phyloP scores from a whole-genome alignment of 2,797 vertebrate species.

The Pitangus sulphuratus region DNA sequence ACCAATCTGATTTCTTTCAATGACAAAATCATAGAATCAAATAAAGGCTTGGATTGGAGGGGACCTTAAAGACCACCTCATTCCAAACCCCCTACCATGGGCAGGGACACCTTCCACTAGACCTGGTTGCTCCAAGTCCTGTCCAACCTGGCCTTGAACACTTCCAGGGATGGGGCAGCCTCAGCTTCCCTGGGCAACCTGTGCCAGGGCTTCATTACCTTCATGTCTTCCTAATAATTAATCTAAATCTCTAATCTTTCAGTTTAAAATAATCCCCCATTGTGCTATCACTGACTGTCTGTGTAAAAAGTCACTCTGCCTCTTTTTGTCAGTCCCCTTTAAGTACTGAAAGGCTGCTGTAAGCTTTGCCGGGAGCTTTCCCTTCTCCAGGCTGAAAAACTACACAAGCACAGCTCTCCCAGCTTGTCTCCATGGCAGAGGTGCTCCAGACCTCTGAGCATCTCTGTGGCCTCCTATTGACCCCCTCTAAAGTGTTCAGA shows the following conservation, averaged over 20 bases:
- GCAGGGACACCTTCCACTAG: accelerated
- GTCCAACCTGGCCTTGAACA: accelerated
- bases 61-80: too few relatives aligned
- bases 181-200: accelerated
- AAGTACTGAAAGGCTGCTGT: background rate
- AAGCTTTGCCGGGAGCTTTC: background rate
- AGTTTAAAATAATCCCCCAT: accelerated
- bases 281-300: too few relatives aligned
- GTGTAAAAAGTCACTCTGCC: background rate
- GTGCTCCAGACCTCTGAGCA: background rate
- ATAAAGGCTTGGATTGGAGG: background rate
- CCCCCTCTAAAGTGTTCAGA: accelerated
- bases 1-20: background rate
- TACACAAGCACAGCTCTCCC: accelerated
- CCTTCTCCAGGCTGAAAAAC: accelerated
- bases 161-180: accelerated
- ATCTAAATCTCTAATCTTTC: background rate
- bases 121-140: accelerated
- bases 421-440: background rate
- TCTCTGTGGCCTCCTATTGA: background rate
- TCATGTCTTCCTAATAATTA: background rate
- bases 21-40: background rate
- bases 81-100: background rate
- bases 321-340: background rate
- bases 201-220: accelerated